A percentile compares a stretch with the other conserved stretches of the same genome.
Conservation (phyloP, 1,140 invertebrate species). For the Drosophila sturtevanti region DNA sequence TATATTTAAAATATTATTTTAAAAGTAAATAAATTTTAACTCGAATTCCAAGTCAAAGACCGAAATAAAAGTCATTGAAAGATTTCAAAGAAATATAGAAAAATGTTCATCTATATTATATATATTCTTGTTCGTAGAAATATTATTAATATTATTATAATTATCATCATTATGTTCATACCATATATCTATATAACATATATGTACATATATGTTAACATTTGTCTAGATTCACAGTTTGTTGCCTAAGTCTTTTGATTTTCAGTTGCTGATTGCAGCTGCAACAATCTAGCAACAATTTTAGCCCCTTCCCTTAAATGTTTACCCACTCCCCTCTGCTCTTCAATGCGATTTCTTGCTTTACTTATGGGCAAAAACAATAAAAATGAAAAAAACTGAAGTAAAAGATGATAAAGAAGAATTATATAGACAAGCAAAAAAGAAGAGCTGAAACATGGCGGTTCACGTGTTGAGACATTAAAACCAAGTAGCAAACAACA, state of each 20-base stretch:
- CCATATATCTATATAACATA: no score
- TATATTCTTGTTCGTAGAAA: no score
- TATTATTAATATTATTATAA: no score
- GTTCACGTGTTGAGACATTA: constrained; percentile 41
- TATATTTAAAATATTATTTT: no score
- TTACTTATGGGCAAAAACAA: constrained; percentile 30
- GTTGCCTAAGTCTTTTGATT: constrained; percentile 79
- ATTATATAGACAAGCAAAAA: no score
- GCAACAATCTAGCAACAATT: background rate
- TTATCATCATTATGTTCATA: no score
- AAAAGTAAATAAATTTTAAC: no score
- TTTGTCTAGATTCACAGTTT: constrained; percentile 40
- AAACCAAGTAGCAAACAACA: constrained; percentile 2
- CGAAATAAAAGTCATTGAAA: no score
- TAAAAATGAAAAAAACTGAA: background rate
- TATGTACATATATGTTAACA: no score
- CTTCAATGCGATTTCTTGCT: constrained; percentile 2
- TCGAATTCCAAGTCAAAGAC: no score
- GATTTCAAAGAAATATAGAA: no score
- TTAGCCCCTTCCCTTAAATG: background rate
- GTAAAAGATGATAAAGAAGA: background rate
- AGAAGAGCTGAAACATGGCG: constrained; percentile 9
- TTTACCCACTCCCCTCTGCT: background rate
- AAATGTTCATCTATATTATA: no score
- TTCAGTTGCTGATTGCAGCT: constrained; percentile 26